phyloP scores from a whole-genome alignment of 2,797 vertebrate species.

The Trachops cirrhosus region DNA sequence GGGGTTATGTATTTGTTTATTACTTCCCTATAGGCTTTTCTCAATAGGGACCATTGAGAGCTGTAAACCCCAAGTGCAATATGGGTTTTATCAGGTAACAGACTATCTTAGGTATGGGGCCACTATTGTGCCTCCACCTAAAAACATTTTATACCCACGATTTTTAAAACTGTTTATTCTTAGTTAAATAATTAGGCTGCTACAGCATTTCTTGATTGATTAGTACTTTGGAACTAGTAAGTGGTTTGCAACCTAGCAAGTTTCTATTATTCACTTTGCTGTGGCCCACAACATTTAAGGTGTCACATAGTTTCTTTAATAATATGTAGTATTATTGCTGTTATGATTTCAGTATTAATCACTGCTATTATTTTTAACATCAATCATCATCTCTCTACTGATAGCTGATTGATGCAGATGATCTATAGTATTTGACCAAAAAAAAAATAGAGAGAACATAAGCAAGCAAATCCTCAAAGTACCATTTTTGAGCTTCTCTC shows the following conservation, averaged over 20 bases:
- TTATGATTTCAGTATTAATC: background rate
- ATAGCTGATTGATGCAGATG: background rate
- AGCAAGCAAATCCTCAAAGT: background rate
- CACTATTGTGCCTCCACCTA: background rate
- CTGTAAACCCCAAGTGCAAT: background rate
- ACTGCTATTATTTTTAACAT: background rate
- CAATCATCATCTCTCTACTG: background rate
- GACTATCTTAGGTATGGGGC: background rate
- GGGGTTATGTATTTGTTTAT: background rate
- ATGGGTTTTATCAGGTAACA: background rate
- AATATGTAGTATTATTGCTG: background rate
- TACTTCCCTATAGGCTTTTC: background rate
- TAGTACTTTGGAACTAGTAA: slow-evolving; percentile 8
- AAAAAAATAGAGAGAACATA: background rate
- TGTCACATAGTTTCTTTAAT: background rate
- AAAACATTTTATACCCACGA: background rate
- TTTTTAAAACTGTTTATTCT: slow-evolving; percentile 36
- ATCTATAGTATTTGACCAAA: background rate
- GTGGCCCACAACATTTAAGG: background rate
- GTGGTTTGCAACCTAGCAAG: background rate
- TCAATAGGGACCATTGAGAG: background rate
- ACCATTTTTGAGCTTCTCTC: background rate
- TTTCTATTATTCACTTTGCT: background rate
- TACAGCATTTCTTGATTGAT: slow-evolving; percentile 1
- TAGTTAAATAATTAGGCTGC: background rate